Percentiles rank a stretch among this genome's conserved stretches.
phyloP scores from a whole-genome alignment of 1,140 invertebrate genomes.

The Leucophenga varia region DNA sequence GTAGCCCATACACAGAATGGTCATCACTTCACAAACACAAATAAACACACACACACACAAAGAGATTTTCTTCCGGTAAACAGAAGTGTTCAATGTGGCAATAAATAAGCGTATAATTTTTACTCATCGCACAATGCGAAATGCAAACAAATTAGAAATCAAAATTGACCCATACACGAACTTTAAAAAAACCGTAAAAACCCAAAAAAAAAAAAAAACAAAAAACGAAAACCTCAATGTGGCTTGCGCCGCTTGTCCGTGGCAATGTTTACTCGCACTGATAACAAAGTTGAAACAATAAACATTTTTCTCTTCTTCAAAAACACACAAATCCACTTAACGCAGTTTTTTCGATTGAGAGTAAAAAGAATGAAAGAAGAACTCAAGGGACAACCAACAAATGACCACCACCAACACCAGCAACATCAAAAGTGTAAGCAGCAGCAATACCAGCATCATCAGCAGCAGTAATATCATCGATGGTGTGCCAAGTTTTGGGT shows the following conservation, averaged over 20 bases:
- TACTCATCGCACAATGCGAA: slow-evolving; percentile 18
- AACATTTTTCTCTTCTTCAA: slow-evolving; percentile 54
- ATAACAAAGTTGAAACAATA: slow-evolving; percentile 57
- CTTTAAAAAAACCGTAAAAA: no score
- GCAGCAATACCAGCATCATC: neutral
- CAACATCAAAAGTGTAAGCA: neutral
- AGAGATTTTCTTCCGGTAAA: slow-evolving; percentile 17
- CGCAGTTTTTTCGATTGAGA: slow-evolving; percentile 35
- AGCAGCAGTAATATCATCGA: slow-evolving; percentile 14
- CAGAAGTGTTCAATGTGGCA: slow-evolving; percentile 26
- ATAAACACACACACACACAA: neutral
- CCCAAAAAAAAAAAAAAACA: no score
- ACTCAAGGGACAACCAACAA: no score
- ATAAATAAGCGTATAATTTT: slow-evolving; percentile 42
- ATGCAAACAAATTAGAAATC: slow-evolving; percentile 55
- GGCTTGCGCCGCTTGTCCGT: neutral
- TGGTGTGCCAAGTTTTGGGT: slow-evolving; percentile 13
- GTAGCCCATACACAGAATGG: neutral
- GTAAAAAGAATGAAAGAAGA: slow-evolving; percentile 9
- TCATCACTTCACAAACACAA: neutral
- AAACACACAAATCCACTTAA: slow-evolving; percentile 57
- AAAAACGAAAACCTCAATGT: neutral
- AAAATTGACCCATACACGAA: slow-evolving; percentile 28
- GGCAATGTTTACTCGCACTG: slow-evolving; percentile 44
- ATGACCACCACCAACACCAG: slow-evolving; percentile 9